Base-by-base conservation (phyloP, 2,113 vertebrate species). In the Carollia perspicillata region DNA sequence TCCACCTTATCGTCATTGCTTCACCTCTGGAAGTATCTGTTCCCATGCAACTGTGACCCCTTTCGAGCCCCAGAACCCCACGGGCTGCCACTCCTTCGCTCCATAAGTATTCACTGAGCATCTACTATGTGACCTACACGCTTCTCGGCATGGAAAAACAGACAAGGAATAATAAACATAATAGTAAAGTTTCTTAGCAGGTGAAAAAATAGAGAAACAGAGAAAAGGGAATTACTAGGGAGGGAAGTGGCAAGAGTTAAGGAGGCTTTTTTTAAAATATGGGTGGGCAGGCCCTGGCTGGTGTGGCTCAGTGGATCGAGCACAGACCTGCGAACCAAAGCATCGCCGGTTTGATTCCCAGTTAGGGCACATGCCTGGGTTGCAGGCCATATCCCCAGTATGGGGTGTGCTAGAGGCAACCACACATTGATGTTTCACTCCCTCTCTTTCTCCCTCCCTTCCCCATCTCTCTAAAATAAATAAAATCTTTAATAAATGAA, bases 21-120 rank as follows among this genome's bases (percentile, higher is more conserved):
- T 23, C 40, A 35, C 30, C 26, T 47, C 66, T 30, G 44, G 37
- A 26, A 80, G 47, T 11, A 28, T 1, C 71, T 84, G 17, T 5
- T 28, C 23, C 22, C 33, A 10, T 0, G 16, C 23, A 37, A 1
- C 12, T 8, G 35, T 17, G 30, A 80, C 3, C n/a, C 30, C 7
- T 26, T 28, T 20, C 8, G 6, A 42, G 77, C 28, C 77, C 26
- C 8, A 5, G 65, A 37, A 80, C 87, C 0, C 40, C 23, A 1
- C 0, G 0, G 44, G 23, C 63, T 84, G n/a, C 35, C 5, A 0
- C 35, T 40, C 58, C 42, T 26, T 28, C 26, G 1, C 18, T 33
- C 71, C 51, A 10, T 35, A 40, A 53, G 51, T 44, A 51, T 8
- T 44, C 80, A 40, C 0, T 1, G 9, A 78, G 71, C 5, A 26